Percentiles rank a stretch among this genome's conserved stretches.
Evolutionary conservation across 1,140 invertebrate genomes (phyloP).

Genomic region (Phortica variegata): DNA sequence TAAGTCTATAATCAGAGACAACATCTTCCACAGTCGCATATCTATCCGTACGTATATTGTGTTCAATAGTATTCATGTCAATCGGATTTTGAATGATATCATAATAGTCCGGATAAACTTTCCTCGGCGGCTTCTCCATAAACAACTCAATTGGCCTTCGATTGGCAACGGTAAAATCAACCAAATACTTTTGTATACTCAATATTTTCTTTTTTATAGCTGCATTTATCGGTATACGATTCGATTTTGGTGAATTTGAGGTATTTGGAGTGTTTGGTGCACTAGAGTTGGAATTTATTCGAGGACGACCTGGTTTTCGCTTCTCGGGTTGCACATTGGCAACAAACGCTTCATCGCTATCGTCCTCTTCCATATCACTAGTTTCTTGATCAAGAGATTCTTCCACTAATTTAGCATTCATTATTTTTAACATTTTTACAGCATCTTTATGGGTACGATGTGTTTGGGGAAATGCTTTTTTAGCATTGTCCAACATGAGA

Average conservation of each 20-base stretch:
- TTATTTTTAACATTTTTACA: slow-evolving; percentile 59
- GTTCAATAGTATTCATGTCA: slow-evolving; percentile 91
- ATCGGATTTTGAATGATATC: slow-evolving; percentile 92
- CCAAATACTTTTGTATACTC: slow-evolving; percentile 71
- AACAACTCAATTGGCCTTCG: slow-evolving; percentile 87
- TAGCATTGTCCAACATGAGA: slow-evolving; percentile 98
- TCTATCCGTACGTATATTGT: slow-evolving; percentile 78
- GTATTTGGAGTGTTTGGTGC: slow-evolving; percentile 56
- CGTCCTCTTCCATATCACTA: slow-evolving; percentile 46
- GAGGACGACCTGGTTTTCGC: slow-evolving; percentile 50
- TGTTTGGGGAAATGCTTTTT: slow-evolving; percentile 84
- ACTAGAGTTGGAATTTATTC: slow-evolving; percentile 59
- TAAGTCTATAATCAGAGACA: slow-evolving; percentile 70
- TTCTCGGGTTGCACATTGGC: slow-evolving; percentile 32
- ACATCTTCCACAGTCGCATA: slow-evolving; percentile 66
- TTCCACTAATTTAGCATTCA: slow-evolving; percentile 53
- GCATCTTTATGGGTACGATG: slow-evolving; percentile 81
- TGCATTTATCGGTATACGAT: slow-evolving; percentile 47
- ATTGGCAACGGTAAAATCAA: slow-evolving; percentile 77
- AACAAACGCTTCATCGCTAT: slow-evolving; percentile 30
- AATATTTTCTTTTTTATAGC: slow-evolving; percentile 72
- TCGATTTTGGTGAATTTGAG: slow-evolving; percentile 42
- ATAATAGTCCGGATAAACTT: slow-evolving; percentile 95
- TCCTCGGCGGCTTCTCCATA: slow-evolving; percentile 95
- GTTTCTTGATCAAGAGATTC: slow-evolving; percentile 44